phyloP scores from a whole-genome alignment of 2,113 vertebrate genomes.

The Corythornis madagascariensis region DNA sequence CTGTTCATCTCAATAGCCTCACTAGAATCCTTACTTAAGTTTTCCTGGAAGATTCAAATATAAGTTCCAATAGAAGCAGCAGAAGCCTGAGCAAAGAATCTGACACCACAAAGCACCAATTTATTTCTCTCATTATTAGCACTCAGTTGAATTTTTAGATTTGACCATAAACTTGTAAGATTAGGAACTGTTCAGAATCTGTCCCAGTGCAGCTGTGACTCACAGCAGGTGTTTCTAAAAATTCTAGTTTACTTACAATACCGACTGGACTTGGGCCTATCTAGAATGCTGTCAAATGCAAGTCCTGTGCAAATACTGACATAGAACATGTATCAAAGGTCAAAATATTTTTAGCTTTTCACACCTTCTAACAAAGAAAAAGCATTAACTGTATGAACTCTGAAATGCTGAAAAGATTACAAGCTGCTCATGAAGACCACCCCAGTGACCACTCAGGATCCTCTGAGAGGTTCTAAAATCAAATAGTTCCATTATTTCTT shows the following conservation, averaged over 20 bases:
- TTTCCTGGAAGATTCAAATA: background rate
- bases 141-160: background rate
- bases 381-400: background rate
- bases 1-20: background rate
- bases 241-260: background rate
- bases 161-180: background rate
- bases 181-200: background rate
- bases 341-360: background rate
- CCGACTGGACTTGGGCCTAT: background rate
- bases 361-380: background rate
- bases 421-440: fast-evolving
- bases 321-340: background rate
- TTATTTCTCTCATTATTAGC: background rate
- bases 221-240: background rate
- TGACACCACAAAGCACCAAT: background rate
- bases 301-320: background rate
- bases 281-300: background rate
- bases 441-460: background rate
- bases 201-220: background rate
- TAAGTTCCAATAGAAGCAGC: background rate
- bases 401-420: background rate
- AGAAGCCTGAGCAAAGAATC: background rate
- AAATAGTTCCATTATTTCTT: background rate
- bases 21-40: background rate
- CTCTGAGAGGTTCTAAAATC: background rate